These are phyloP conservation scores for Tragelaphus oryx DNA, from an alignment of 2,797 vertebrate genomes.

Conservation along the genomic window DNA sequence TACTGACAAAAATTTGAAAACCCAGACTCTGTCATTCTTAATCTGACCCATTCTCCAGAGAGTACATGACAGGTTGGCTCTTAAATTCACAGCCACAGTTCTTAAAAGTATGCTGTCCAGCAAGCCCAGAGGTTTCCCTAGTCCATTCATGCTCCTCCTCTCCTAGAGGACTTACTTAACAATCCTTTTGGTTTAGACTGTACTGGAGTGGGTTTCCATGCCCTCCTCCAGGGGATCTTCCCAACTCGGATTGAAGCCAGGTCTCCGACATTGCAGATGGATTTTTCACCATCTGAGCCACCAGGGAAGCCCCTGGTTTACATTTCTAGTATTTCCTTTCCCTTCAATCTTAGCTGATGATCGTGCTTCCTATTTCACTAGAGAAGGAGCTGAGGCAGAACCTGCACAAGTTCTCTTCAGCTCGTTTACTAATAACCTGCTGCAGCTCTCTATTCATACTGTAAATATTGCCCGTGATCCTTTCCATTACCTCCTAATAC, in stretches of 20 bases:
- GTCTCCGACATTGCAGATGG: rapidly evolving
- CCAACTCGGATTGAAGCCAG: background rate
- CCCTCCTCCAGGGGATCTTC: background rate
- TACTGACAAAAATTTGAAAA: background rate
- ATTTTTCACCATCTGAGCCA: background rate
- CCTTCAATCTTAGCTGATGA: background rate
- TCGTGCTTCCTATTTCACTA: background rate
- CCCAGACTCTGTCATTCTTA: background rate
- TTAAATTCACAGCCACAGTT: background rate
- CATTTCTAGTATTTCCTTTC: background rate
- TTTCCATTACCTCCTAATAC: background rate
- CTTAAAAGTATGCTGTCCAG: background rate
- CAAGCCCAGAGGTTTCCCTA: background rate
- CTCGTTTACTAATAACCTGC: background rate
- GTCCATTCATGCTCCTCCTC: background rate
- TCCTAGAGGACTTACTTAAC: background rate
- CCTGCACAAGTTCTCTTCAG: background rate
- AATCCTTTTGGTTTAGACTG: background rate
- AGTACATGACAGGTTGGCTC: background rate
- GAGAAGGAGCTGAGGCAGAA: background rate
- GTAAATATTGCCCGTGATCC: background rate
- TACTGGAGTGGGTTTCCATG: background rate
- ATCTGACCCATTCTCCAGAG: background rate
- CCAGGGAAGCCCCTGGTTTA: background rate
- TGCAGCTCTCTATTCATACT: background rate